phyloP scores from a whole-genome alignment of 2,888 invertebrate species.

The Tachina fera region DNA sequence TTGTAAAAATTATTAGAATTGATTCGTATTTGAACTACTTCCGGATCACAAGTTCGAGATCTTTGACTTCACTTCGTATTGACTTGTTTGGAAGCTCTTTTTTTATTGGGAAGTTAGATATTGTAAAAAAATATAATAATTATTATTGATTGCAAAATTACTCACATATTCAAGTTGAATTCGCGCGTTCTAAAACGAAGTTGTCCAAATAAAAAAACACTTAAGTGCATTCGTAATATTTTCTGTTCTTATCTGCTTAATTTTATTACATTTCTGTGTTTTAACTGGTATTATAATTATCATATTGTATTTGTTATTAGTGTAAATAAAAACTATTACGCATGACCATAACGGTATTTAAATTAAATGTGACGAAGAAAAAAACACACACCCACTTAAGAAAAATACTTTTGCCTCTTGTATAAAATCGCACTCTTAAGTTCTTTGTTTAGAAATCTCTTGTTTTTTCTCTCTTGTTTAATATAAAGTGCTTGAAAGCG shows the following conservation, averaged over 20 bases:
- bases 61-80: too few species aligned
- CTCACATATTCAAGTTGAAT: constrained; percentile 7
- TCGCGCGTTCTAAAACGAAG: constrained; percentile 51
- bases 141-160: not conserved
- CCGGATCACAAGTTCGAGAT: too few species aligned
- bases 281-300: constrained; percentile 7
- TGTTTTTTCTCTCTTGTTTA: constrained; percentile 1
- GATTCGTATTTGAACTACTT: too few species aligned
- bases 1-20: too few species aligned
- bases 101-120: too few species aligned
- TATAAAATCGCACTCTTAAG: constrained; percentile 28
- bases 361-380: constrained; percentile 11
- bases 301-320: constrained; percentile 24
- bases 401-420: constrained; percentile 31
- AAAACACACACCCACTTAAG: constrained; percentile 29
- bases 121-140: too few species aligned
- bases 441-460: constrained; percentile 23
- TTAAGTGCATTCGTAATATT: not conserved
- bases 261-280: constrained; percentile 27
- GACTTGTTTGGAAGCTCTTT: too few species aligned
- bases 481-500: not conserved
- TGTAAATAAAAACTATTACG: constrained; percentile 62
- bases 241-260: constrained; percentile 4
- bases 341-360: constrained; percentile 58
- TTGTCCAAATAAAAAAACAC: not conserved